These are phyloP conservation scores for Crotalus adamanteus DNA, from an alignment of 2,797 vertebrate genomes.

Conservation along the genomic window DNA sequence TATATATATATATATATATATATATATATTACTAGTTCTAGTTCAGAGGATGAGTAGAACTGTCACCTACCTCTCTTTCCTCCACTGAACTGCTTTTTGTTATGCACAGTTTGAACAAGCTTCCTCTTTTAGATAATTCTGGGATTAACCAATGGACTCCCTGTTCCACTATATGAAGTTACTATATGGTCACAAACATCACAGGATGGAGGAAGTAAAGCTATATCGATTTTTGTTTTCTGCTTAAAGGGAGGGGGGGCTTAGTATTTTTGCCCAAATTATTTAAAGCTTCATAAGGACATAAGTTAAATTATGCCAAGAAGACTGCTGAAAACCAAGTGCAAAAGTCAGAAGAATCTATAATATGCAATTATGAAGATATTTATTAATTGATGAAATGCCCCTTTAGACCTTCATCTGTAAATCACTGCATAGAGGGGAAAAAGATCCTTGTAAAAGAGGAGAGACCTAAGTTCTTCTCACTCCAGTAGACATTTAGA, in stretches of 20 bases:
- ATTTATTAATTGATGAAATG: background rate
- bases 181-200: background rate
- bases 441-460: background rate
- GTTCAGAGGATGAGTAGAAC: background rate
- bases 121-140: background rate
- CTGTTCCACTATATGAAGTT: background rate
- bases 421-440: background rate
- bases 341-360: background rate
- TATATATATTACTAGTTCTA: background rate
- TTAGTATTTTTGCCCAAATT: background rate
- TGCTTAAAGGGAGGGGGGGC: background rate
- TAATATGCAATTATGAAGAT: background rate
- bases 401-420: background rate
- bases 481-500: background rate
- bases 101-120: background rate
- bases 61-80: background rate
- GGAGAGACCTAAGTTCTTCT: background rate
- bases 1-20: no score
- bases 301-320: background rate
- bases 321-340: background rate
- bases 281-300: background rate
- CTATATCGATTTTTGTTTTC: background rate
- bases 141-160: background rate
- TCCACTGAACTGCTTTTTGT: background rate
- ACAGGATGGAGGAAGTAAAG: background rate